These are phyloP conservation scores for Troides oblongomaculatus DNA, from an alignment of 2,888 invertebrate genomes.

Conservation along the genomic window DNA sequence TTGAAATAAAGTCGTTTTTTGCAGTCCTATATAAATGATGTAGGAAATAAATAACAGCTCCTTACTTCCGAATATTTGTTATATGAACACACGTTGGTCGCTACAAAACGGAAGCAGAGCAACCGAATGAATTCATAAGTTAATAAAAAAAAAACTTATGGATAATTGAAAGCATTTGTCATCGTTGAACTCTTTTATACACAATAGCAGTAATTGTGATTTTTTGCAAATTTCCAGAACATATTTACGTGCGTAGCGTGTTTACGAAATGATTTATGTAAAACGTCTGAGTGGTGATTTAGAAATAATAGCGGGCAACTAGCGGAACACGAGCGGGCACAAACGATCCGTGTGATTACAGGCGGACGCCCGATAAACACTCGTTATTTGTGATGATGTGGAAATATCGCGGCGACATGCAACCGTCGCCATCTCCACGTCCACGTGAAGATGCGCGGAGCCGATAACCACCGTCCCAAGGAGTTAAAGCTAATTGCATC, in stretches of 20 bases:
- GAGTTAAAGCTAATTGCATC: too few species aligned
- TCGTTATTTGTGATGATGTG: slow-evolving; percentile 37
- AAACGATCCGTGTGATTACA: slow-evolving; percentile 27
- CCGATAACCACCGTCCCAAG: too few species aligned
- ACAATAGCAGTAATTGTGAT: background rate
- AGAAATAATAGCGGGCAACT: slow-evolving; percentile 37
- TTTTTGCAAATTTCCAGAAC: slow-evolving; percentile 9
- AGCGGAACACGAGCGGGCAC: slow-evolving; percentile 38
- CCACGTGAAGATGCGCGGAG: too few species aligned
- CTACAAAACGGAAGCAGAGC: too few species aligned
- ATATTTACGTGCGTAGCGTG: background rate
- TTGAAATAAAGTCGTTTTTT: too few species aligned
- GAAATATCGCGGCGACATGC: slow-evolving; percentile 3
- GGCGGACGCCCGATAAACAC: slow-evolving; percentile 33
- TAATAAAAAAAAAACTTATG: too few species aligned
- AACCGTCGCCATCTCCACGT: background rate
- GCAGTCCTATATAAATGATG: too few species aligned
- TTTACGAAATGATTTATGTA: slow-evolving; percentile 1
- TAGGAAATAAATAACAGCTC: too few species aligned
- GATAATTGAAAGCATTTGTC: background rate
- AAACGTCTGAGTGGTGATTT: slow-evolving; percentile 28
- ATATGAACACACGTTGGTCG: too few species aligned
- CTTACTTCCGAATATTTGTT: too few species aligned
- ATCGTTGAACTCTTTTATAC: background rate
- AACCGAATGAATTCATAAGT: too few species aligned